Base-by-base conservation (phyloP, 37 sponge, comb jelly and placozoan species). In the Hormiphora californensis region DNA sequence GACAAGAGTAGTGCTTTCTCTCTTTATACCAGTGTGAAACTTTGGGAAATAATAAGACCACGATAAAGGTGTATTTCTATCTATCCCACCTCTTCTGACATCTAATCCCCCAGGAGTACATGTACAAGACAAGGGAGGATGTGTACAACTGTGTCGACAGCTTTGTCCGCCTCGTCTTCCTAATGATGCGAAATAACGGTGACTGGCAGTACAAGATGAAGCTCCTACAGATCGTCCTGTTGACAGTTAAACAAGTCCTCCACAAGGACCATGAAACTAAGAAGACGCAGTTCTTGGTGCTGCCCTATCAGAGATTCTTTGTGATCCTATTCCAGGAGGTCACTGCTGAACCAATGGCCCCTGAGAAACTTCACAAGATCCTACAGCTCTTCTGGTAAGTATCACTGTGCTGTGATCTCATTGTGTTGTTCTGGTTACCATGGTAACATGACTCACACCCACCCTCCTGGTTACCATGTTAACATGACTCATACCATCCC, bases 61-160 rank as follows among this genome's bases (percentile, higher is more conserved):
- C n/a, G n/a, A n/a, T n/a, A n/a, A n/a, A n/a, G n/a, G n/a, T n/a
- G n/a, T n/a, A n/a, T n/a, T n/a, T n/a, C n/a, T n/a, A n/a, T n/a
- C n/a, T n/a, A n/a, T n/a, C n/a, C n/a, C n/a, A n/a, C n/a, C n/a
- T n/a, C n/a, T n/a, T n/a, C n/a, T n/a, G n/a, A n/a, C n/a, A n/a
- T n/a, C n/a, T n/a, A n/a, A n/a, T n/a, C 67, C 27, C 3, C 46
- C 81, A 73, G 81, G 81, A 46, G 27, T 73, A 73, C 81, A 36
- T 73, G 28, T 73, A 73, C 81, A 73, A 73, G 38, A 0, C 43
- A 28, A 1, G 81, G n/a, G 81, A 73, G 23, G 81, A 73, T 1
- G 43, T 73, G 86, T 98, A 95, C 89, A 96, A 98, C 87, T 95
- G 94, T 15, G 94, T 98, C 93, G 99, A 98, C 89, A 96, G 94